Base-by-base conservation (phyloP, 1,140 invertebrate genomes). In the Drosophila miranda region DNA sequence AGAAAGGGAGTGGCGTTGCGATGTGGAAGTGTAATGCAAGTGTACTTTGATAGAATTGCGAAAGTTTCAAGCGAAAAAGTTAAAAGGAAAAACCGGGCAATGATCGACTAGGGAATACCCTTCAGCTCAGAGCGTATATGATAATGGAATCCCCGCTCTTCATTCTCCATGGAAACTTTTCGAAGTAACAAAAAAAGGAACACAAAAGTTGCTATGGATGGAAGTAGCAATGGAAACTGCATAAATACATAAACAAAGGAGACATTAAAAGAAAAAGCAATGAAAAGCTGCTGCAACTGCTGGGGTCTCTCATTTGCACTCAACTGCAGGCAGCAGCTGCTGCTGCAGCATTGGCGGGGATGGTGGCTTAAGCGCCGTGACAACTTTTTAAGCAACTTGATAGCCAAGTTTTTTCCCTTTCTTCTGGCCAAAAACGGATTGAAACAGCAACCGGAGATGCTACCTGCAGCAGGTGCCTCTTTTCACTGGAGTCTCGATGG, bases 301-400 rank as follows among this genome's bases (percentile, higher is more conserved):
- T 38, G 34, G 51, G 21, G 60, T 13, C 11, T 38, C 82, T 86
- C 82, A 86, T 86, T 86, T 86, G 81, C 82, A 86, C 80, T 86
- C 80, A 80, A 80, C 81, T 84, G 80, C 80, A 84, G 81, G 77
- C 77, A 77, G 57, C 61, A 57, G 46, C 42, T 54, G 51, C 34
- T 8, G 9, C 23, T 30, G 9, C n/a, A 23, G 3, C 21, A 13
- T 30, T 1, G 3, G 4, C 23, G 23, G 23, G 23, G 5, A 2
- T 5, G 41, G 23, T 23, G 21, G 67, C 69, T 86, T 86, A 86
- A 87, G 82, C 68, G 79, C 81, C 86, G 73, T 81, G 77, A 84
- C 82, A 86, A 86, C 77, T 86, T 86, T 84, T 86, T 81, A 81
- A 86, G 81, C 82, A 81, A 86, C 81, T 81, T 86, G 81, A 86